These are phyloP conservation scores for Syrista parreyssii DNA, from an alignment of 2,888 invertebrate genomes.

Conservation along the genomic window DNA sequence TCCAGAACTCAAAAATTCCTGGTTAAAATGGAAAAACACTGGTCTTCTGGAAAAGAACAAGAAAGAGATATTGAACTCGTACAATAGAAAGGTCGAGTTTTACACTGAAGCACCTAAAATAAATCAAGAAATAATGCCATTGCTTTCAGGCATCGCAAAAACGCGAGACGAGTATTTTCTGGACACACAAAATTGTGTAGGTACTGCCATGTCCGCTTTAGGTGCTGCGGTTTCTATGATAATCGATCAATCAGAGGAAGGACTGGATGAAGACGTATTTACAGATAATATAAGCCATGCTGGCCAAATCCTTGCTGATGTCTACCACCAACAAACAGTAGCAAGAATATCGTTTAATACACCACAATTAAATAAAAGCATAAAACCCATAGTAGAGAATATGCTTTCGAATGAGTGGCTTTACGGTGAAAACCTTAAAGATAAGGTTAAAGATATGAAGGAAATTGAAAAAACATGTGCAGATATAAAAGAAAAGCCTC, in stretches of 20 bases:
- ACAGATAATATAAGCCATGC: conserved; percentile 21
- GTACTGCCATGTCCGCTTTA: conserved; percentile 16
- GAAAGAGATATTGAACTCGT: conserved; percentile 16
- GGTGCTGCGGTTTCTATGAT: conserved; percentile 20
- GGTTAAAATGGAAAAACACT: conserved; percentile 18
- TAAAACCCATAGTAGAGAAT: conserved; percentile 9
- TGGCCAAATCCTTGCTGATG: conserved; percentile 20
- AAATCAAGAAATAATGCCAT: conserved; percentile 17
- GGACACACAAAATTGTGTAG: conserved; percentile 26
- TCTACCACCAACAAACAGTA: conserved; percentile 19
- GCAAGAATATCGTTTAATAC: conserved; percentile 13
- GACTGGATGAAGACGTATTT: conserved; percentile 14
- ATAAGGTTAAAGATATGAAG: conserved; percentile 12
- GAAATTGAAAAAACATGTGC: conserved; percentile 15
- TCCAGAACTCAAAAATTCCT: conserved; percentile 17
- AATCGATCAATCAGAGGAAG: conserved; percentile 18
- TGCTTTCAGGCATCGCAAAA: conserved; percentile 17
- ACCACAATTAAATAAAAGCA: conserved; percentile 11
- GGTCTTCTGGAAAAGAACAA: conserved; percentile 23
- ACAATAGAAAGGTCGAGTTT: conserved; percentile 22
- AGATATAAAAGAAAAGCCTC: neutral
- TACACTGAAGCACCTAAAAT: conserved; percentile 22
- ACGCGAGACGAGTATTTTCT: conserved; percentile 22
- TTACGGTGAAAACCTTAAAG: conserved; percentile 6
- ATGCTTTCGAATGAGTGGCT: conserved; percentile 18